phyloP scores from a whole-genome alignment of 92 coral and sea anemone genomes.

The Zoanthus sociatus region DNA sequence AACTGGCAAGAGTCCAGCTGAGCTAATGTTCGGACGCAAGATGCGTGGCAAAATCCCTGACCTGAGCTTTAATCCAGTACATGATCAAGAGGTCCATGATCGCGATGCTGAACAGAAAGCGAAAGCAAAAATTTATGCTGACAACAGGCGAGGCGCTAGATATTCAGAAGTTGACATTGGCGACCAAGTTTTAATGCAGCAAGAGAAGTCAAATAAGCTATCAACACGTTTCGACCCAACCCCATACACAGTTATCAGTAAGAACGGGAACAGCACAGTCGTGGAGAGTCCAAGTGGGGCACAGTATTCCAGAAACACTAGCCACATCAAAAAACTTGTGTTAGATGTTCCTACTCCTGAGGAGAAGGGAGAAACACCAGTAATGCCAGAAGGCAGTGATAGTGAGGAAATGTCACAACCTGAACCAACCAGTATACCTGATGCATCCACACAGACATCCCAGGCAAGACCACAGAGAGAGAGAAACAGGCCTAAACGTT shows the following conservation, averaged over 20 bases:
- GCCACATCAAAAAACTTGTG: conserved; percentile 3
- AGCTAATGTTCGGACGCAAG: conserved; percentile 50
- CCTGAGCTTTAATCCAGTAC: conserved; percentile 21
- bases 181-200: not conserved
- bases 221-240: too few relatives aligned
- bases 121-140: conserved; percentile 54
- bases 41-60: conserved; percentile 19
- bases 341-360: not conserved
- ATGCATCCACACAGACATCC: conserved; percentile 6
- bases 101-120: conserved; percentile 38
- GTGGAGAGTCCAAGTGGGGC: too few relatives aligned
- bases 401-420: not conserved
- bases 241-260: not conserved
- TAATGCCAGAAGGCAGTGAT: conserved; percentile 18
- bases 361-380: conserved; percentile 17
- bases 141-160: conserved; percentile 39
- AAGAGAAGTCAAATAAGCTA: not conserved
- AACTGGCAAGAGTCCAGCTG: conserved; percentile 61
- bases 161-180: conserved; percentile 49
- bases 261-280: conserved; percentile 53
- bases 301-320: too few relatives aligned
- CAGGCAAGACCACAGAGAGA: conserved; percentile 23
- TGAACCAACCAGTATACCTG: not conserved
- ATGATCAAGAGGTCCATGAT: conserved; percentile 35
- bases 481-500: conserved; percentile 11